Evolutionary conservation across 2,888 invertebrate species (phyloP), one percentile per base, ranked within the genome.

Genomic region (Pammene aurita): DNA sequence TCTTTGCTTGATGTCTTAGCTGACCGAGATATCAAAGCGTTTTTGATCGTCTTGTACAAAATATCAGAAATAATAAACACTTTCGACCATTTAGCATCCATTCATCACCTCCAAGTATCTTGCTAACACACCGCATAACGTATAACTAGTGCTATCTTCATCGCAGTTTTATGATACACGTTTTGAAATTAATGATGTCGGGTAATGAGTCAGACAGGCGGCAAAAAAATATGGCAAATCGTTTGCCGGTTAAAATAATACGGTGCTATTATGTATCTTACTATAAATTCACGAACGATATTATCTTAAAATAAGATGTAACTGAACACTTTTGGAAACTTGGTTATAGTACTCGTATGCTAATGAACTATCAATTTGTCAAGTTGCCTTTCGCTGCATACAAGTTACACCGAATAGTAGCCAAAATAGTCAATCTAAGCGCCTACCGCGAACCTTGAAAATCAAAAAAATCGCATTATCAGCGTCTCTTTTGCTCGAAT

Each of bases 141-240:
- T 64, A 58, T 46, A 44, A 26, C 58, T 52, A 46, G 50, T n/a
- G 16, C 46, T 60, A 64, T 65, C 60, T 65, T 65, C 64, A 44
- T 54, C 57, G 41, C 64, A n/a, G 54, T 69, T 64, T 68, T 60
- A 69, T 65, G 64, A 65, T 65, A 54, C 69, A 55, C 69, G 64
- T 69, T 69, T 52, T 60, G 34, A 64, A 69, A 69, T 69, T 69
- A 69, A 69, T 69, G 69, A 60, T 69, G 46, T 41, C 64, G 7
- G 35, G 54, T 65, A 69, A 69, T 64, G 60, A 64, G 48, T 65
- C 69, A 65, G 69, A 65, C 68, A 46, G 11, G 26, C 54, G 13
- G 65, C 69, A 69, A 69, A 69, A n/a, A 69, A 69, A 65, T 46
- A 69, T 48, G 46, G 65, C 69, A 69, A 69, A 65, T 64, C 41